A percentile compares a stretch with the other conserved stretches of the same genome.
These are phyloP conservation scores for Sarcophaga subvicina DNA, from an alignment of 2,888 invertebrate genomes.

Conservation along the genomic window DNA sequence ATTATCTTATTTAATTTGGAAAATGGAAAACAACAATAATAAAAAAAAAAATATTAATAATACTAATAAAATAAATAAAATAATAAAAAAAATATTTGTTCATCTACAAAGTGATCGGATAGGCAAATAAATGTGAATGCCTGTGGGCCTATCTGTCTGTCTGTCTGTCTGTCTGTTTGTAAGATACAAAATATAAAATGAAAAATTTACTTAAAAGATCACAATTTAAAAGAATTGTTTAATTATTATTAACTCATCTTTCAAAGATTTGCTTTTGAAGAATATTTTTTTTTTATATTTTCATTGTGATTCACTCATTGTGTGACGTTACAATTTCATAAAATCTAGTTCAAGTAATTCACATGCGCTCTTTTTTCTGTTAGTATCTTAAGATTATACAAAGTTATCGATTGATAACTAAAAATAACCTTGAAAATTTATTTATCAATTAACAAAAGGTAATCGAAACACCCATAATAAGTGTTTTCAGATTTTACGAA, in stretches of 20 bases:
- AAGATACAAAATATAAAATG: too few relatives aligned
- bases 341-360: background rate
- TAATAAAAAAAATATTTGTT: too few relatives aligned
- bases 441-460: background rate
- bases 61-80: background rate
- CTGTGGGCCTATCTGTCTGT: too few relatives aligned
- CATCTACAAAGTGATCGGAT: too few relatives aligned
- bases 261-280: too few relatives aligned
- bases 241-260: too few relatives aligned
- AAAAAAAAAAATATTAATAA: background rate
- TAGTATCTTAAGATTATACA: background rate
- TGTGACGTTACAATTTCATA: background rate
- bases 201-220: too few relatives aligned
- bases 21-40: background rate
- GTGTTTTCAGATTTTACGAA: background rate
- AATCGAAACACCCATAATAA: background rate
- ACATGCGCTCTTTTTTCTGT: background rate
- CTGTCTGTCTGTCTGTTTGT: too few relatives aligned
- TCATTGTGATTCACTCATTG: too few relatives aligned
- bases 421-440: background rate
- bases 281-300: too few relatives aligned
- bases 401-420: background rate
- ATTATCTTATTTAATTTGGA: background rate
- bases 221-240: too few relatives aligned
- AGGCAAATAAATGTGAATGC: too few relatives aligned